Evolutionary conservation across 2,888 invertebrate genomes (phyloP).

Genomic region (Glaucopsyche alexis): DNA sequence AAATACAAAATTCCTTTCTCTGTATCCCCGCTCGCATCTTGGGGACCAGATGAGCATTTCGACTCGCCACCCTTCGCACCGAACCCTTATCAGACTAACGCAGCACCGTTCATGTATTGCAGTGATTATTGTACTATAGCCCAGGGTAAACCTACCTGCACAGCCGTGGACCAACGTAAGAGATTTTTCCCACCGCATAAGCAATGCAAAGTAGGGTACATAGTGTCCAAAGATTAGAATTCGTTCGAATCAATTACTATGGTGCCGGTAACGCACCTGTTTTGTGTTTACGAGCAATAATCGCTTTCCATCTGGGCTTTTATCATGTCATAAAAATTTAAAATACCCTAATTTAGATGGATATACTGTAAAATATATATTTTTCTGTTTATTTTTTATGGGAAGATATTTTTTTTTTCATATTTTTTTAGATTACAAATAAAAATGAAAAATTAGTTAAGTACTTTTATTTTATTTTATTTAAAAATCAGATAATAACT

Average conservation of each 20-base stretch:
- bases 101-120: conserved; percentile 74
- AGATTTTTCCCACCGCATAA: conserved; percentile 51
- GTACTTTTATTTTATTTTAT: background rate
- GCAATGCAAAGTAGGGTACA: conserved; percentile 49
- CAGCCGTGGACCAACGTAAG: conserved; percentile 60
- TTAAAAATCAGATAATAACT: conserved; percentile 13
- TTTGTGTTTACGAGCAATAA: too few relatives aligned
- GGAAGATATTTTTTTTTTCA: too few relatives aligned
- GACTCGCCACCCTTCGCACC: conserved; percentile 65
- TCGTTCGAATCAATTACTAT: background rate
- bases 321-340: too few relatives aligned
- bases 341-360: too few relatives aligned
- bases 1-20: conserved; percentile 63
- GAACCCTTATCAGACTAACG: conserved; percentile 69
- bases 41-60: conserved; percentile 62
- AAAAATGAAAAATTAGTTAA: background rate
- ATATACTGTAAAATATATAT: too few relatives aligned
- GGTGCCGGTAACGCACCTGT: too few relatives aligned
- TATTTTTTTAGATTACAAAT: too few relatives aligned
- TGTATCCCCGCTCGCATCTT: conserved; percentile 54
- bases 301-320: too few relatives aligned
- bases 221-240: conserved; percentile 38
- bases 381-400: too few relatives aligned
- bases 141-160: conserved; percentile 62
- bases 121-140: conserved; percentile 70